phyloP scores from a whole-genome alignment of 2,113 vertebrate species.

The Gorsachius goisagi region DNA sequence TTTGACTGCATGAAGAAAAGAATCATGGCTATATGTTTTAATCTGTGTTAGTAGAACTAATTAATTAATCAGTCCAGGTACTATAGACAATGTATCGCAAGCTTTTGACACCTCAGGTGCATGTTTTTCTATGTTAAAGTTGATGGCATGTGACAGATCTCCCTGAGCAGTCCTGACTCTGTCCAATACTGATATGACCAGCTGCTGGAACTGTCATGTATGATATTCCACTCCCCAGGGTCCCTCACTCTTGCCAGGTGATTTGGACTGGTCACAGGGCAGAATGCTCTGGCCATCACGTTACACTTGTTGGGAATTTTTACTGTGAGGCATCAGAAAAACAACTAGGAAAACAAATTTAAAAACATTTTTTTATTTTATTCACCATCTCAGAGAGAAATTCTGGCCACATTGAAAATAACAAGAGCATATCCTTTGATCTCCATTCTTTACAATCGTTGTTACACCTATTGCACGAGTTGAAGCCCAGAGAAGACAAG shows the following conservation, averaged over 20 bases:
- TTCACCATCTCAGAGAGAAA: not conserved
- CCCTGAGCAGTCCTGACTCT: not conserved
- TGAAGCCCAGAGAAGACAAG: not conserved
- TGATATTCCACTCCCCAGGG: not conserved
- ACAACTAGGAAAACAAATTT: not conserved
- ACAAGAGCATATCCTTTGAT: not conserved
- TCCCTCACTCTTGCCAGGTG: not conserved
- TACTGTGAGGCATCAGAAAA: not conserved
- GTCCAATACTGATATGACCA: not conserved
- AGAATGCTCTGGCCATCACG: not conserved
- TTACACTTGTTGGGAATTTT: not conserved
- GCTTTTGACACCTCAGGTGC: not conserved
- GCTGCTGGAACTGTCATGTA: not conserved
- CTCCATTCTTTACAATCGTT: not conserved
- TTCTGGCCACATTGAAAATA: not conserved
- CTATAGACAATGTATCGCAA: not conserved
- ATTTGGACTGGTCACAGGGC: not conserved
- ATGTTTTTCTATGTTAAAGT: not conserved
- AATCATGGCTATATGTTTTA: not conserved
- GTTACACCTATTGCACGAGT: not conserved
- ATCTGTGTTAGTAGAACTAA: not conserved
- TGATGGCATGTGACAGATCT: not conserved
- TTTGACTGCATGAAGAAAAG: not conserved
- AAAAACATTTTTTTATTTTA: not conserved
- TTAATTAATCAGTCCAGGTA: not conserved